Conservation (phyloP, 2,797 vertebrate species). For the Hyperoplus lanceolatus region DNA sequence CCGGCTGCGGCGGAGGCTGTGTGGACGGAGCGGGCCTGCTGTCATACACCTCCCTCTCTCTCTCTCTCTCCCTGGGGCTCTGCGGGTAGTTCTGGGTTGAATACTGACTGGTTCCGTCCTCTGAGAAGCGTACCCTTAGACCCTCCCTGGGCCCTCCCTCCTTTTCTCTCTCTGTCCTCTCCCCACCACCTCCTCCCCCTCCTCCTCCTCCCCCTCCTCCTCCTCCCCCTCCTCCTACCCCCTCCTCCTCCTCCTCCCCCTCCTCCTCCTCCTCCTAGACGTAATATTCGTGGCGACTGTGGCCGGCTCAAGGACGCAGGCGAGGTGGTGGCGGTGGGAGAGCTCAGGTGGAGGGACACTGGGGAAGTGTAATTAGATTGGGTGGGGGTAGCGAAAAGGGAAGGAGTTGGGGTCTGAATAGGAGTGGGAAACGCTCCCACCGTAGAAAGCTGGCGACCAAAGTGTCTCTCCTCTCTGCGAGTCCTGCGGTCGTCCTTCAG, state of each 20-base stretch:
- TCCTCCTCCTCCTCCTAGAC: conserved; percentile 72
- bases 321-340: conserved; percentile 79
- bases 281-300: conserved; percentile 84
- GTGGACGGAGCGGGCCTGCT: conserved; percentile 81
- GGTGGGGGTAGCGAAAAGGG: conserved; percentile 80
- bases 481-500: conserved; percentile 89
- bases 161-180: conserved; percentile 73
- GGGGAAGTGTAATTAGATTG: conserved; percentile 83
- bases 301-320: conserved; percentile 83
- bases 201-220: conserved; percentile 65
- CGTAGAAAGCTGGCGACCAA: conserved; percentile 85
- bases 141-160: conserved; percentile 78
- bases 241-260: conserved; percentile 72
- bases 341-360: conserved; percentile 80
- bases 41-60: conserved; percentile 80
- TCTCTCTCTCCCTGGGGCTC: conserved; percentile 76
- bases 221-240: conserved; percentile 72
- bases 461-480: conserved; percentile 86
- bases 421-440: conserved; percentile 81
- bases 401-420: conserved; percentile 82
- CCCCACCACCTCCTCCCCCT: conserved; percentile 72
- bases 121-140: conserved; percentile 85
- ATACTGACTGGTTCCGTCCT: conserved; percentile 81
- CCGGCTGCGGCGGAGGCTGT: conserved; percentile 73
- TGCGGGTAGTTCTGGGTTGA: conserved; percentile 76